Base-by-base conservation (phyloP, 2,113 vertebrate genomes). In the Serinus canaria region DNA sequence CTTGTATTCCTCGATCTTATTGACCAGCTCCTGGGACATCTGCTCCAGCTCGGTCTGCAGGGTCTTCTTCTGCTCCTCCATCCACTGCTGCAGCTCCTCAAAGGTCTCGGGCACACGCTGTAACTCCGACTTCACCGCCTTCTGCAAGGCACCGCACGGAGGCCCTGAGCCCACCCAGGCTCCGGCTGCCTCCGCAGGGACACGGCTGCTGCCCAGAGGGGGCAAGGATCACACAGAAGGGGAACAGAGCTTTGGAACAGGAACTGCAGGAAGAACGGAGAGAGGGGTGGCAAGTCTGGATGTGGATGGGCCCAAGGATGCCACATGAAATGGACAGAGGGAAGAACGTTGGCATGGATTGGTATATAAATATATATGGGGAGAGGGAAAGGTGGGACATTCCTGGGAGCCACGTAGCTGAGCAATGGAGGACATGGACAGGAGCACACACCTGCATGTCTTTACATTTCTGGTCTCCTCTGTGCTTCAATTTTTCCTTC, bases 341-440 rank as follows among this genome's bases (percentile, higher is more conserved):
- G 47, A 62, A 55, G 6, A 14, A 52, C 0, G 1, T 4, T 16
- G 14, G 30, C 28, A 31, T 0, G 13, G 52, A 37, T 28, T 8
- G 62, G 43, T 21, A 88, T 43, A 17, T 17, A 21, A 60, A 27
- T 12, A 12, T 7, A 8, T 21, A 6, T 0, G 4, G 35, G 39
- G 43, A 62, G 16, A 49, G 28, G 33, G 44, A 30, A 56, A 20
- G 52, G 12, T 1, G 14, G 55, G 59, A 43, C 1, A 2, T 1
- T 3, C 4, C 30, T 3, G 0, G 35, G 15, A 60, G 56, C 23
- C 2, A 2, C 21, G 24, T 4, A 23, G 59, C 7, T 5, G 15
- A 24, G 31, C 25, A 28, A n/a, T 14, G n/a, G 15, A 7, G 4
- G 11, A 11, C 7, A 10, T 9, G 53, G 25, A 33, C 27, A 27